Evolutionary conservation across 2,113 vertebrate species (phyloP).

Genomic region (Sciurus niger): DNA sequence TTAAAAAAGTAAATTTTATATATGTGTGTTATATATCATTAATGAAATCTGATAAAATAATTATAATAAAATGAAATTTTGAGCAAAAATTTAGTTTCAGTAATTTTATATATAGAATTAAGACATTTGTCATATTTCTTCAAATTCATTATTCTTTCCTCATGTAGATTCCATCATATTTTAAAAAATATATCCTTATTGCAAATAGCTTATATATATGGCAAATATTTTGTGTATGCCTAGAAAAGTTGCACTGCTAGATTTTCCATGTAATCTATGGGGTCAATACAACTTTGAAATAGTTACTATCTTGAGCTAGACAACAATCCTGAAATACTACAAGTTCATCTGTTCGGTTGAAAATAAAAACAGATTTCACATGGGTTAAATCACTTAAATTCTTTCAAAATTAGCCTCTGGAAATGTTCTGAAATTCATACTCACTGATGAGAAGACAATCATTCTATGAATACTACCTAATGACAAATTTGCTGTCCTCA

Average conservation of each 20-base stretch:
- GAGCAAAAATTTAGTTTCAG: neutral
- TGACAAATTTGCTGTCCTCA: neutral
- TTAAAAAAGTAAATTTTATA: too few species aligned
- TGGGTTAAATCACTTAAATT: neutral
- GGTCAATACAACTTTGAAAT: too few species aligned
- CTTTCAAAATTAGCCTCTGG: neutral
- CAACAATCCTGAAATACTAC: too few species aligned
- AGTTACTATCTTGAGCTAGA: too few species aligned
- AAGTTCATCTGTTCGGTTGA: too few species aligned
- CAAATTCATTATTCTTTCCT: neutral
- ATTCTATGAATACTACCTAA: neutral
- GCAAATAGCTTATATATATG: neutral
- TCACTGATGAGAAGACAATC: neutral
- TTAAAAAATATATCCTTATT: neutral
- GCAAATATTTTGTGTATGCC: neutral
- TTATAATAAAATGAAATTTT: too few species aligned
- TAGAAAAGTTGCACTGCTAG: too few species aligned
- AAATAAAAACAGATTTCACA: neutral
- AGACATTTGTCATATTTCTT: neutral
- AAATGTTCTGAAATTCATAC: neutral
- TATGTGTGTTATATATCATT: neutral
- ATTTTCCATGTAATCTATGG: too few species aligned
- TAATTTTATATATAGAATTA: neutral
- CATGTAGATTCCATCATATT: neutral
- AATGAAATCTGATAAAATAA: neutral